Evolutionary conservation across 2,113 vertebrate species (phyloP).

Genomic region (Boleophthalmus pectinirostris): DNA sequence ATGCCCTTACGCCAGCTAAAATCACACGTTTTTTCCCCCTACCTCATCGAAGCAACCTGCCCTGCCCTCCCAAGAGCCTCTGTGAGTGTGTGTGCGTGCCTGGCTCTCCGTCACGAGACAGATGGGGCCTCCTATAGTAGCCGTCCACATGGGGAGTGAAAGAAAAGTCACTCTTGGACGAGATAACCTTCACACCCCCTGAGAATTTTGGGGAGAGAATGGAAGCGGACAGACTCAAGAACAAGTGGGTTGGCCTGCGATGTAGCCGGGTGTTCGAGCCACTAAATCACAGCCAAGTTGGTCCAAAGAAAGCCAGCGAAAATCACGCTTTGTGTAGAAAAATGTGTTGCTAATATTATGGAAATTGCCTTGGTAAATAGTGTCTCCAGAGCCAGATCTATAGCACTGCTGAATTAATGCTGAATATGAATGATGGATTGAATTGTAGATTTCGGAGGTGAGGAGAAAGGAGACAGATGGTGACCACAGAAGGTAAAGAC

Average conservation of each 20-base stretch:
- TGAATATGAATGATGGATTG: constrained; percentile 58
- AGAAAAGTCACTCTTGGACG: constrained; percentile 65
- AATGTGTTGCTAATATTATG: constrained; percentile 48
- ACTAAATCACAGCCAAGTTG: constrained; percentile 42
- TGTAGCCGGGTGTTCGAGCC: constrained; percentile 8
- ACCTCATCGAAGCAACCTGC: constrained; percentile 53
- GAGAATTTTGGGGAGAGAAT: constrained; percentile 32
- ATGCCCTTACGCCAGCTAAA: constrained; percentile 53
- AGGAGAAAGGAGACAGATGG: constrained; percentile 64
- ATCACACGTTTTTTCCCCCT: constrained; percentile 62
- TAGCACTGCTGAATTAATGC: constrained; percentile 40
- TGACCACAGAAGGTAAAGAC: constrained; percentile 64
- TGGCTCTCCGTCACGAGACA: constrained; percentile 56
- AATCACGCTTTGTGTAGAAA: constrained; percentile 35
- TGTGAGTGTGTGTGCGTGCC: constrained; percentile 27
- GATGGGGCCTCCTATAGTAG: constrained; percentile 62
- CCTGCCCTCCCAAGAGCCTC: constrained; percentile 12
- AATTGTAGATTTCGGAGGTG: constrained; percentile 57
- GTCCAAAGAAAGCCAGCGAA: constrained; percentile 36
- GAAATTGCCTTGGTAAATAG: constrained; percentile 53
- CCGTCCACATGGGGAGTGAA: constrained; percentile 44
- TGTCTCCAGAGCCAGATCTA: constrained; percentile 27
- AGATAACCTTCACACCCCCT: constrained; percentile 61
- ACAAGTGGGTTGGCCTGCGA: constrained; percentile 44
- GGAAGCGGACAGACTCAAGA: constrained; percentile 45